These are phyloP conservation scores for Gobiocypris rarus DNA, from an alignment of 2,113 vertebrate species.

Conservation along the genomic window DNA sequence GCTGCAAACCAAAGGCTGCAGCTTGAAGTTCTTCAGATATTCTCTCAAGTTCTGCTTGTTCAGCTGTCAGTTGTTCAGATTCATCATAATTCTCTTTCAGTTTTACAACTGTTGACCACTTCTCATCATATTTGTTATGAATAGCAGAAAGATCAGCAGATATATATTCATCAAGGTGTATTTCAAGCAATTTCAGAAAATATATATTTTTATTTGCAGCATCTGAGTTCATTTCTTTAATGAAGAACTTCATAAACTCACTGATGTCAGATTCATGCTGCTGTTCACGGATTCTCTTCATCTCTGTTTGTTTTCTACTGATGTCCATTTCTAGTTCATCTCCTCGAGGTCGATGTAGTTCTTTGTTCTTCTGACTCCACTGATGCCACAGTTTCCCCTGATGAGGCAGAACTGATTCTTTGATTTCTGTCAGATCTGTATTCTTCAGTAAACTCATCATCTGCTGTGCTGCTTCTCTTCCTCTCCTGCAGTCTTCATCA, in stretches of 20 bases:
- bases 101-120: constrained; percentile 65
- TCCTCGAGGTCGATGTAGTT: constrained; percentile 64
- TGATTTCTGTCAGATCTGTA: too few species aligned
- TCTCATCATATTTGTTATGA: neutral
- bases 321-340: constrained; percentile 61
- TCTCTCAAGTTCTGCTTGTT: too few species aligned
- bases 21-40: too few species aligned
- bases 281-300: constrained; percentile 60
- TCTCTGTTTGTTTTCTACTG: constrained; percentile 64
- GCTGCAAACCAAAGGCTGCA: too few species aligned
- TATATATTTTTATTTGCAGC: constrained; percentile 59
- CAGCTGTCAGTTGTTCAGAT: too few species aligned
- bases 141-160: constrained; percentile 59
- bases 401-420: too few species aligned
- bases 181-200: constrained; percentile 75
- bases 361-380: constrained; percentile 5
- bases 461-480: constrained; percentile 29
- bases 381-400: too few species aligned
- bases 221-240: constrained; percentile 66
- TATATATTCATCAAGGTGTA: constrained; percentile 63
- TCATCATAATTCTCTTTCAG: constrained; percentile 49
- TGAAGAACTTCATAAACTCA: constrained; percentile 54
- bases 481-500: constrained; percentile 8
- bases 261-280: constrained; percentile 54
- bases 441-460: constrained; percentile 7